Evolutionary conservation across 2,113 vertebrate genomes (phyloP).

Genomic region (Climacteris rufus): DNA sequence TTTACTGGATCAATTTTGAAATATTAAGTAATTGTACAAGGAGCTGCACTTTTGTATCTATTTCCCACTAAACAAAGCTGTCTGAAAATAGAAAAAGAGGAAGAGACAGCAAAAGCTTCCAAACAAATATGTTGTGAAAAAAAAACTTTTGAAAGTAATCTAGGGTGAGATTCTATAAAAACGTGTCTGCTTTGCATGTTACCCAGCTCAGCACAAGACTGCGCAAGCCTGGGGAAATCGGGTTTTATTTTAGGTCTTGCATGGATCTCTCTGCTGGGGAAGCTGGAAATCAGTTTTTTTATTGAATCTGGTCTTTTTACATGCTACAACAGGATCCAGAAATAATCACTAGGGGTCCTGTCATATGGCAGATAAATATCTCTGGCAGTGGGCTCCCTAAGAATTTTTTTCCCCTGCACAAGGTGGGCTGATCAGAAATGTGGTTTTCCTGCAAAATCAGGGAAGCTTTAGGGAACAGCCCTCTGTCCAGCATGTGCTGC

Average conservation of each 20-base stretch:
- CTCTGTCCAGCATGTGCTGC: neutral
- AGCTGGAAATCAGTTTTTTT: constrained; percentile 68
- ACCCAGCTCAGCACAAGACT: constrained; percentile 64
- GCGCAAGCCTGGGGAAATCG: constrained; percentile 67
- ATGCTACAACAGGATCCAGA: constrained; percentile 68
- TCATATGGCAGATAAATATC: constrained; percentile 48
- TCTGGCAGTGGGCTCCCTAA: constrained; percentile 27
- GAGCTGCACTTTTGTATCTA: constrained; percentile 35
- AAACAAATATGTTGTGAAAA: constrained; percentile 68
- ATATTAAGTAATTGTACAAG: constrained; percentile 42
- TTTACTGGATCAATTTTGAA: constrained; percentile 54
- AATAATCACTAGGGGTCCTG: constrained; percentile 55
- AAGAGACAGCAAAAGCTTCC: constrained; percentile 64
- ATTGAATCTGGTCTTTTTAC: constrained; percentile 67
- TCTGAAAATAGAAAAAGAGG: constrained; percentile 60
- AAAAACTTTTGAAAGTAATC: constrained; percentile 73
- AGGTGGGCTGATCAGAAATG: neutral
- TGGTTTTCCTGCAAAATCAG: neutral
- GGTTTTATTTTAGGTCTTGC: constrained; percentile 69
- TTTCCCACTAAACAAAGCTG: constrained; percentile 49
- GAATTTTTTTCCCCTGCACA: neutral
- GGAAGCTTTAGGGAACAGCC: neutral
- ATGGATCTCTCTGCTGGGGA: constrained; percentile 51
- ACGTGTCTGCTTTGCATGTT: constrained; percentile 63
- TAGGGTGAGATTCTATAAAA: constrained; percentile 70